Base-by-base conservation (phyloP, 2,113 vertebrate genomes). In the Albula glossodonta region DNA sequence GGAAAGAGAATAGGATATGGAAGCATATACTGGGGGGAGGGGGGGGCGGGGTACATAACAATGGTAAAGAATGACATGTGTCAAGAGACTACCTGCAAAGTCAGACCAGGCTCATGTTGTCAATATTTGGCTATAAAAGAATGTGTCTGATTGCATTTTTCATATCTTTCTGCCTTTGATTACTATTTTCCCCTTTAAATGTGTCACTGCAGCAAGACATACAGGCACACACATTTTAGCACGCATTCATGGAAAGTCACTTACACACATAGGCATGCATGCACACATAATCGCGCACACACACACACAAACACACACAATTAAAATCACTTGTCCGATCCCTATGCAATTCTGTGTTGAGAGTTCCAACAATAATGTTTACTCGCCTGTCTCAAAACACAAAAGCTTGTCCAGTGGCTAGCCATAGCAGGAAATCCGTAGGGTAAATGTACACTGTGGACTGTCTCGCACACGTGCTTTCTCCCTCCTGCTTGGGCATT, bases 341-440 rank as follows among this genome's bases (percentile, higher is more conserved):
- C 89, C 85, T 84, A 83, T 85, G 88, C 88, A 83, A 86, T 87
- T 86, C 83, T 78, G 77, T 89, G 90, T 85, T 89, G 50, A 79
- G 83, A 84, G 90, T 89, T 93, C 93, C 93, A 94, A 94, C 87
- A 93, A 94, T 92, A 93, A 93, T 94, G 92, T 95, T 95, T 94
- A 91, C 89, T 90, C 78, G 84, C 89, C 91, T 92, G 93, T 92
- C 90, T 93, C 91, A 89, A 90, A 89, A 93, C 92, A 92, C 88
- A 56, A 90, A 83, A 88, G 86, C 90, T 89, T 89, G 81, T 87
- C 84, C 87, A 86, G 89, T 86, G 78, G 88, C 90, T 91, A 94
- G 92, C 90, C 91, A 93, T 92, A 93, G 91, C 91, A 93, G 93
- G 92, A 94, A 94, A 92, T 88, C 78, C 88, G 83, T 31, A 80